Evolutionary conservation across 2,888 invertebrate genomes (phyloP), one percentile per base, ranked within the genome.

Genomic region (Serrognathus titanus): DNA sequence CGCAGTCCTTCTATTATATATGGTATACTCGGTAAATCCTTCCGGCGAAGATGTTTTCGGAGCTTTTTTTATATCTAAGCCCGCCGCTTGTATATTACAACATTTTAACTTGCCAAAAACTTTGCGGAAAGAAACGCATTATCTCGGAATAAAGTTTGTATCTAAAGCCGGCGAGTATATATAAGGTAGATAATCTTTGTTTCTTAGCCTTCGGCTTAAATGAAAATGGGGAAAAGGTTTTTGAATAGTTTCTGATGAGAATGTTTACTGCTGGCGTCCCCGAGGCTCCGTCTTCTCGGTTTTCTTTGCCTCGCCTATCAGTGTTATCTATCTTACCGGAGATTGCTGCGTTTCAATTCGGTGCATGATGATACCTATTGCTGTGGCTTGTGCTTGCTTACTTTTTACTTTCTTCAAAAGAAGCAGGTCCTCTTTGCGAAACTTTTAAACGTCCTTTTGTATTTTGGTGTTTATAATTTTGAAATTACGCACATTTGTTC

Each of bases 271-370:
- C 64, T 58, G 60, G 45, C 36, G 37, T 59, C 49, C 59, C 62
- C 53, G 39, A 53, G 58, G 61, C 63, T 49, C 43, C 56, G 56
- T 56, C 60, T 62, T 61, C 43, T 61, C 59, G 40, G 63, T 62
- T 64, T 62, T 63, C 64, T 65, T 60, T 63, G 56, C 57, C 57
- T 43, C 51, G 37, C 64, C 66, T 67, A 67, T 67, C 67, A 65
- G 56, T 62, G 67, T 63, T 66, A 67, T 67, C 67, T 63, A 67
- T 67, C 67, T 66, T 60, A 57, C 54, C 61, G 62, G 64, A 66
- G 66, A 67, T 67, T 67, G 66, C 67, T 60, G 59, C 43, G 43
- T 43, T 43, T 43, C 43, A 43, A 43, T 43, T 43, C 43, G 43
- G 43, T 43, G 20, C 20, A 43, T 43, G 20, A 43, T 9, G 16